Evolutionary conservation across 2,888 invertebrate genomes (phyloP).

Genomic region (Peribatodes rhomboidaria): DNA sequence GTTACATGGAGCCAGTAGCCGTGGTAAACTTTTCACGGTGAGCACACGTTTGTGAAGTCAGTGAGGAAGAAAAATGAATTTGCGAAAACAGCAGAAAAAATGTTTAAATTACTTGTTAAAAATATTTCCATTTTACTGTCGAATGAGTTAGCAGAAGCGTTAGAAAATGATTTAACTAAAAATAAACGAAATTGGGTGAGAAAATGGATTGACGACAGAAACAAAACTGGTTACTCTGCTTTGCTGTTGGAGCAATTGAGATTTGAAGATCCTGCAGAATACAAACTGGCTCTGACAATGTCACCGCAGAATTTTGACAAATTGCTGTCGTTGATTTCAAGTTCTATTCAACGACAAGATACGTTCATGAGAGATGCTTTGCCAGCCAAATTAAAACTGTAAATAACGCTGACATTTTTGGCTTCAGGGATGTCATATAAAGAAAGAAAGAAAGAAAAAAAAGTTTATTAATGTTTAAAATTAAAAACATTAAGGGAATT

Average conservation of each 20-base stretch:
- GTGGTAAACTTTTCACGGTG: constrained; percentile 1
- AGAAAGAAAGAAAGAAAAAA: too few species aligned
- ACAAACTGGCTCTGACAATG: constrained; percentile 46
- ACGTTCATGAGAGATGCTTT: constrained; percentile 53
- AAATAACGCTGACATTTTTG: constrained; percentile 54
- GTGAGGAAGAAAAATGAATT: too few species aligned
- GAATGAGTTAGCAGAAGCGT: too few species aligned
- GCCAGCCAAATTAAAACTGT: constrained; percentile 54
- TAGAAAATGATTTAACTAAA: constrained; percentile 1
- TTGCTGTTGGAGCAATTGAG: constrained; percentile 44
- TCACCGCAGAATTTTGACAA: constrained; percentile 45
- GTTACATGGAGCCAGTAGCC: background rate
- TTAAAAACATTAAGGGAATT: too few species aligned
- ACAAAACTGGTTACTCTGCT: constrained; percentile 48
- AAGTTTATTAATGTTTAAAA: too few species aligned
- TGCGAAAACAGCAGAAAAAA: too few species aligned
- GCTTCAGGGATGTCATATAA: constrained; percentile 49
- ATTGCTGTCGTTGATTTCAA: constrained; percentile 44
- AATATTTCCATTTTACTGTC: too few species aligned
- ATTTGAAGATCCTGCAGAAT: constrained; percentile 46
- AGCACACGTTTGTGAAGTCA: too few species aligned
- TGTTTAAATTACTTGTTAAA: too few species aligned
- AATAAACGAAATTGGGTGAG: constrained; percentile 48
- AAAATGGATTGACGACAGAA: constrained; percentile 42
- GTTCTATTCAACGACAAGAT: constrained; percentile 45